Evolutionary conservation across 2,797 vertebrate genomes (phyloP).

Genomic region (Anguilla obscura): DNA sequence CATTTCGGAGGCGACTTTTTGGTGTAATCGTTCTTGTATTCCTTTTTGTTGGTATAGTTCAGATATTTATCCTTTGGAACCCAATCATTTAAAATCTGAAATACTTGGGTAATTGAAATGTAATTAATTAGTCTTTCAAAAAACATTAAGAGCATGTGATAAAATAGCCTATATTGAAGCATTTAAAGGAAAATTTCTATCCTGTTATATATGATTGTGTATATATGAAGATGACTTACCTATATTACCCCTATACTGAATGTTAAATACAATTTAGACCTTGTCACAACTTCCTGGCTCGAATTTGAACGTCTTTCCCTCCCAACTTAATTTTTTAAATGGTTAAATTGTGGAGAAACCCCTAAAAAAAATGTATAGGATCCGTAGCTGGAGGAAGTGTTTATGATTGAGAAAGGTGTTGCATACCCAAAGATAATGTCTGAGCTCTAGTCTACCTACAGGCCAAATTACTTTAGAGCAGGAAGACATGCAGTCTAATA

Average conservation of each 20-base stretch:
- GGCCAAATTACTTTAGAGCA: slow-evolving; percentile 88
- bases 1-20: background rate
- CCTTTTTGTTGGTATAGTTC: background rate
- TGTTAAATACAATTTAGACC: background rate
- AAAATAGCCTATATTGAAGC: background rate
- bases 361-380: background rate
- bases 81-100: background rate
- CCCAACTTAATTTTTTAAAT: background rate
- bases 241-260: no score
- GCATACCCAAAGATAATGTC: slow-evolving; percentile 80
- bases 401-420: slow-evolving; percentile 79
- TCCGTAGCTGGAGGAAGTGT: slow-evolving; percentile 47
- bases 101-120: background rate
- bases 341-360: background rate
- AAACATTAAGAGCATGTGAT: background rate
- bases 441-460: slow-evolving; percentile 72
- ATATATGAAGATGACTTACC: no score
- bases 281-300: background rate
- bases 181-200: no score
- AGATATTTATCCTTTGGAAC: background rate
- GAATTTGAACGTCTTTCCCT: background rate
- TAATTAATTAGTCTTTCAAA: no score
- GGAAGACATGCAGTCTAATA: slow-evolving; percentile 94
- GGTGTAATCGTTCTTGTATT: background rate
- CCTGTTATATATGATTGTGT: no score